Evolutionary conservation across 1,140 invertebrate genomes (phyloP).

Genomic region (Drosophila ercepeae): DNA sequence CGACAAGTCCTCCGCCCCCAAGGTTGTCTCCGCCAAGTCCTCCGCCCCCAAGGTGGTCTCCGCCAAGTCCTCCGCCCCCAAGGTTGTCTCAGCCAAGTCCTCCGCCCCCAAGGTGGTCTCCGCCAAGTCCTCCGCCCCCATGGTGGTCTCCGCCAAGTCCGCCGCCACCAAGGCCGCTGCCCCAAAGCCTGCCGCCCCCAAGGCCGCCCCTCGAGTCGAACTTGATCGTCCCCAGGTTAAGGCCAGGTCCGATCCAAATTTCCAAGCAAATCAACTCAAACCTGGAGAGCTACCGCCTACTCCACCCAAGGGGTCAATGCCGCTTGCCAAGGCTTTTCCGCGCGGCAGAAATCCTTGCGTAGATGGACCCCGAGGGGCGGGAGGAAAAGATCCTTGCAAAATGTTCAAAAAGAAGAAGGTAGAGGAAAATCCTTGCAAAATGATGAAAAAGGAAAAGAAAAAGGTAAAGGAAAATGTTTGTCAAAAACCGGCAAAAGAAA

Average conservation of each 20-base stretch:
- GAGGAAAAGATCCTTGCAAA: not conserved
- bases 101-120: too few species aligned
- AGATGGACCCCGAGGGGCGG: conserved; percentile 6
- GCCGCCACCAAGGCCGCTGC: too few species aligned
- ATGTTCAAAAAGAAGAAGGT: not conserved
- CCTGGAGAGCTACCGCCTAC: not conserved
- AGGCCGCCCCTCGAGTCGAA: too few species aligned
- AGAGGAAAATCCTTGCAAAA: not conserved
- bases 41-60: too few species aligned
- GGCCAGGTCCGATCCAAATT: not conserved
- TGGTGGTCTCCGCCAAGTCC: too few species aligned
- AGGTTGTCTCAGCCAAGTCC: too few species aligned
- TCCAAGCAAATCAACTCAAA: not conserved
- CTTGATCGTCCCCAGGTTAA: too few species aligned
- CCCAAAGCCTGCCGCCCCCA: too few species aligned
- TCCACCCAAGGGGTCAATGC: not conserved
- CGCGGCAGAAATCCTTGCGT: conserved; percentile 18
- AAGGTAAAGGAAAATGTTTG: not conserved
- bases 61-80: too few species aligned
- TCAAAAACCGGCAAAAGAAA: not conserved
- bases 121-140: too few species aligned
- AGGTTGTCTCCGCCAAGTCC: too few species aligned
- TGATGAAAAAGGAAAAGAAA: not conserved
- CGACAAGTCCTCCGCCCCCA: too few species aligned
- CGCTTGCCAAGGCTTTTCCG: conserved; percentile 5